Percentiles rank a stretch among this genome's conserved stretches.
Evolutionary conservation across 2,888 invertebrate genomes (phyloP).

Genomic region (Sipha maydis): DNA sequence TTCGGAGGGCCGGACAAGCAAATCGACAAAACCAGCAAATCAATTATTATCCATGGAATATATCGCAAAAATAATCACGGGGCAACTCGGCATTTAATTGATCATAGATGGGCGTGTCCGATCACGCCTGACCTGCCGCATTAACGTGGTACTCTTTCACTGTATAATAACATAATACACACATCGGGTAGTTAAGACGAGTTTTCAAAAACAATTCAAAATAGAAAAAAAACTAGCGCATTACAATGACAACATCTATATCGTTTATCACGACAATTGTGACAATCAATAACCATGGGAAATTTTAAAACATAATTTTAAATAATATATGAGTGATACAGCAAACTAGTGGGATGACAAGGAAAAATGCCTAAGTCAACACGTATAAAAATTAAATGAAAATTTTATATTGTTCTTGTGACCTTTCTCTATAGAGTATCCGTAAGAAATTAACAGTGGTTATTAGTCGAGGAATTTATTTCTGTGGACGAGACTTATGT

Average conservation of each 20-base stretch:
- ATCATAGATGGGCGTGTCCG: constrained; percentile 49
- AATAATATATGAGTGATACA: too few species aligned
- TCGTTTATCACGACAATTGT: too few species aligned
- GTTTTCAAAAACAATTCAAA: constrained; percentile 26
- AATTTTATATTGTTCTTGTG: too few species aligned
- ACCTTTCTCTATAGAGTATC: too few species aligned
- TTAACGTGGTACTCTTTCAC: constrained; percentile 26
- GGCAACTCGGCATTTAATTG: constrained; percentile 38
- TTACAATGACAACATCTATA: too few species aligned
- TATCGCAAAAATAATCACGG: constrained; percentile 47
- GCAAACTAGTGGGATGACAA: too few species aligned
- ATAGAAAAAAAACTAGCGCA: neutral
- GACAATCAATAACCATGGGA: too few species aligned
- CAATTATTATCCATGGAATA: constrained; percentile 18
- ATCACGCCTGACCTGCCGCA: constrained; percentile 41
- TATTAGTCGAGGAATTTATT: neutral
- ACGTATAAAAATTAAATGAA: too few species aligned
- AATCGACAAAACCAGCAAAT: constrained; percentile 16
- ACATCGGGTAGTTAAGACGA: neutral
- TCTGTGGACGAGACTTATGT: neutral
- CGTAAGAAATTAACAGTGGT: neutral
- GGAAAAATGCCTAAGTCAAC: too few species aligned
- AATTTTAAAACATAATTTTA: too few species aligned
- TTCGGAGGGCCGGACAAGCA: constrained; percentile 3
- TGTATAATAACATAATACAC: neutral